Evolutionary conservation across 2,797 vertebrate species (phyloP).

Genomic region (Sphenopsis melanotis): DNA sequence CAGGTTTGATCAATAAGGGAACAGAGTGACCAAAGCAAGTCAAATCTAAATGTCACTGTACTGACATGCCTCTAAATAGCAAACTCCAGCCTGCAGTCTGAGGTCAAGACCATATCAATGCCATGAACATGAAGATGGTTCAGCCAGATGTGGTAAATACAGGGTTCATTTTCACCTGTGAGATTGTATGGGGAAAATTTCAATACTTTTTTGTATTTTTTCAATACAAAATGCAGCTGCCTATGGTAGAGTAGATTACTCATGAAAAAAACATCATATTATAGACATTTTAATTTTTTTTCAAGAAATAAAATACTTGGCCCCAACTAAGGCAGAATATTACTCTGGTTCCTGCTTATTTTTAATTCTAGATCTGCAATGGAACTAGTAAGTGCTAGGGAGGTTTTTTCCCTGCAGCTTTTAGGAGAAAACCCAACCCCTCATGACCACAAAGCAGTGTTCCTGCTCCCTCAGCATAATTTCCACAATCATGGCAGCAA

Average conservation of each 20-base stretch:
- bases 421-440: not conserved
- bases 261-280: not conserved
- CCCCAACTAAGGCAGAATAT: not conserved
- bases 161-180: not conserved
- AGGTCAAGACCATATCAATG: not conserved
- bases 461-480: not conserved
- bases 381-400: not conserved
- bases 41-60: constrained; percentile 18
- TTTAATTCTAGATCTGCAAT: not conserved
- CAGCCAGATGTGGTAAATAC: not conserved
- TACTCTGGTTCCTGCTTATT: not conserved
- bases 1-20: constrained; percentile 21
- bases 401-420: not conserved
- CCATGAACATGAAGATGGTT: not conserved
- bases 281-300: not conserved
- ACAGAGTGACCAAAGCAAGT: constrained; percentile 12
- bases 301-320: not conserved
- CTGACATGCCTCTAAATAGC: constrained; percentile 31
- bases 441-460: not conserved
- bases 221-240: not conserved
- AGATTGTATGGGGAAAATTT: not conserved
- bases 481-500: not conserved
- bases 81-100: not conserved
- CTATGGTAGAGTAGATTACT: not conserved
- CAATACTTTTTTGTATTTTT: no score